Evolutionary conservation across 2,113 vertebrate genomes (phyloP), one percentile per base, ranked within the genome.

Genomic region (Dinomys branickii): DNA sequence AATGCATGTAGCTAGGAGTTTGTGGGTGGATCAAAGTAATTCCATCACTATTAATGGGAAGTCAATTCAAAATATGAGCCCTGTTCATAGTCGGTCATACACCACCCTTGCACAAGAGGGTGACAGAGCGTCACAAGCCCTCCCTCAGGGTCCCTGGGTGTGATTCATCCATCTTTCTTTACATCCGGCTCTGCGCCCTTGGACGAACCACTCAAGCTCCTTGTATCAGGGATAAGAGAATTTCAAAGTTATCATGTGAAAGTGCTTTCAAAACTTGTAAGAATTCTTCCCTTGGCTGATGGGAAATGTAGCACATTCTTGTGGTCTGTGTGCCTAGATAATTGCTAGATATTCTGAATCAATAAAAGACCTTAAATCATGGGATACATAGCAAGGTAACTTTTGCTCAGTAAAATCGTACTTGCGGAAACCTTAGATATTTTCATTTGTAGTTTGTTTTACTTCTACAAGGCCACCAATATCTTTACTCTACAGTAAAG

Each of bases 21-120:
- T 95, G 24, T 88, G 50, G 59, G 54, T 93, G 12, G 59, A 94
- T 94, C 58, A 93, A 85, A 96, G 11, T n/a, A 95, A 90, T 93
- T 67, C 8, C 35, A 87, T 75, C 26, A 69, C 10, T 80, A 7
- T 35, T 86, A 52, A 19, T 92, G 52, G 67, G 81, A 81, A 73
- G 87, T n/a, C 7, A 91, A 59, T n/a, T 52, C 61, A 58, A 84
- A 85, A 22, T 61, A 14, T 67, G 24, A 91, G 38, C 80, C 17
- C 16, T 90, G 58, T 41, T 28, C 5, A 28, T 80, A 26, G 8
- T 54, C 71, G 5, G 5, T 84, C 7, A 86, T 54, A 84, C 28
- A 30, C 67, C 11, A 28, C 59, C 20, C 30, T 81, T 90, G 52
- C 13, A 28, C 69, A 20, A 61, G 56, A 93, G 28, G 58, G 65